phyloP scores from a whole-genome alignment of 2,113 vertebrate genomes.

The Megaceryle torquata region DNA sequence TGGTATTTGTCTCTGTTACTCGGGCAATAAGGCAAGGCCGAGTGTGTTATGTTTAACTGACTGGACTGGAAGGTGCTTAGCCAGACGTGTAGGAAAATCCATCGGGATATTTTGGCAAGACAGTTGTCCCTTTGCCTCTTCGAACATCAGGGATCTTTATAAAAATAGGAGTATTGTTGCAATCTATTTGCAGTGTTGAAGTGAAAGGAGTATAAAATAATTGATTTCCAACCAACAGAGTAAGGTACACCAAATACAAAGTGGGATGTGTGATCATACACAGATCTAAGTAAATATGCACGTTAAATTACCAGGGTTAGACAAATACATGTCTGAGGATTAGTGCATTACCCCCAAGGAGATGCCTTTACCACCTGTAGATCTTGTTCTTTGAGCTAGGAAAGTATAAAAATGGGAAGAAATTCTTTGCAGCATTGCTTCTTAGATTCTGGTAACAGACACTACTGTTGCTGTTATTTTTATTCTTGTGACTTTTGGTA shows the following conservation, averaged over 20 bases:
- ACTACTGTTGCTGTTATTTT: not conserved
- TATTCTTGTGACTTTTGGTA: not conserved
- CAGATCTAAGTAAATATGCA: not conserved
- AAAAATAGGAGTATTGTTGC: not conserved
- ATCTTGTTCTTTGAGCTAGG: not conserved
- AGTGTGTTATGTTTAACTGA: not conserved
- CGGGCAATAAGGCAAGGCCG: not conserved
- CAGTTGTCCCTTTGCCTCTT: not conserved
- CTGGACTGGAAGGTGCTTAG: not conserved
- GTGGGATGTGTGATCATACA: not conserved
- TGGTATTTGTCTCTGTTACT: constrained; percentile 30
- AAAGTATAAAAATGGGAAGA: not conserved
- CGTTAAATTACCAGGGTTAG: not conserved
- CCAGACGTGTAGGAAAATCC: not conserved
- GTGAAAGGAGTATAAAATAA: not conserved
- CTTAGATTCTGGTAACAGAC: not conserved
- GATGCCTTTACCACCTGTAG: not conserved
- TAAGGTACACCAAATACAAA: not conserved
- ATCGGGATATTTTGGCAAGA: not conserved
- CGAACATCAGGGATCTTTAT: not conserved
- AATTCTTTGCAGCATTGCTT: not conserved
- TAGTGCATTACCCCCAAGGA: not conserved
- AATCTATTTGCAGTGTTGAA: not conserved
- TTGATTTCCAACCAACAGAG: not conserved
- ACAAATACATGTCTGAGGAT: not conserved